A percentile compares a stretch with the other conserved stretches of the same genome.
Evolutionary conservation across 2,113 vertebrate species (phyloP).

Genomic region (Edolisoma coerulescens): DNA sequence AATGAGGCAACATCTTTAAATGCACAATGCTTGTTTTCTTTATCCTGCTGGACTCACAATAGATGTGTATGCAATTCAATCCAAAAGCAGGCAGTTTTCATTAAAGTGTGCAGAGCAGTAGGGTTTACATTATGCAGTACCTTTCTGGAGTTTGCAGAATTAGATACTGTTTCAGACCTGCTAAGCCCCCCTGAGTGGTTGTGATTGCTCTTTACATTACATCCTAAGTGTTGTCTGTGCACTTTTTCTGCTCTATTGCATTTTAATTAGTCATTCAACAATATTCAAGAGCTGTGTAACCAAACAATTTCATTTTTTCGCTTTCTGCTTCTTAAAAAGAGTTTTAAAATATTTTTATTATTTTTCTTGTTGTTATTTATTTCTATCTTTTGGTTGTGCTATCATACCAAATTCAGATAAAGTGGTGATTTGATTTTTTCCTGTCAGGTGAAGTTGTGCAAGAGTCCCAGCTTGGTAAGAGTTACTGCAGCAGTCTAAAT

Average conservation of each 20-base stretch:
- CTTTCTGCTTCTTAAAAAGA: constrained; percentile 11
- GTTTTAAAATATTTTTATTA: not conserved
- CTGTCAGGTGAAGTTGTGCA: not conserved
- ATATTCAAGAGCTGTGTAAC: constrained; percentile 60
- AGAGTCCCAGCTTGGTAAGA: not conserved
- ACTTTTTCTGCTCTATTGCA: constrained; percentile 70
- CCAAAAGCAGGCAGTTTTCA: constrained; percentile 68
- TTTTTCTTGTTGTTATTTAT: not conserved
- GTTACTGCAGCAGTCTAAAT: not conserved
- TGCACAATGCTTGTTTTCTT: constrained; percentile 19
- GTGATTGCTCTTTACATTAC: constrained; percentile 68
- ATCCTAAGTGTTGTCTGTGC: constrained; percentile 59
- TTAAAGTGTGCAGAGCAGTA: constrained; percentile 72
- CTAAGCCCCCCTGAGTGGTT: constrained; percentile 71
- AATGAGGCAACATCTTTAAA: constrained; percentile 63
- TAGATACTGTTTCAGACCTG: constrained; percentile 66
- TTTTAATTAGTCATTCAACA: constrained; percentile 75
- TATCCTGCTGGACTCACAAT: constrained; percentile 60
- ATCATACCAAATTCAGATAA: constrained; percentile 24
- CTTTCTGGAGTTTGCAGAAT: constrained; percentile 75
- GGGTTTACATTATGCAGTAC: constrained; percentile 70
- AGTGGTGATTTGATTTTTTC: constrained; percentile 16
- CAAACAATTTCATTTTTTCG: not conserved
- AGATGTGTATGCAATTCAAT: constrained; percentile 48
- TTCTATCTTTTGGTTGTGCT: not conserved